These are phyloP conservation scores for Drosophila bifasciata DNA, from an alignment of 1,140 invertebrate species.

Conservation along the genomic window DNA sequence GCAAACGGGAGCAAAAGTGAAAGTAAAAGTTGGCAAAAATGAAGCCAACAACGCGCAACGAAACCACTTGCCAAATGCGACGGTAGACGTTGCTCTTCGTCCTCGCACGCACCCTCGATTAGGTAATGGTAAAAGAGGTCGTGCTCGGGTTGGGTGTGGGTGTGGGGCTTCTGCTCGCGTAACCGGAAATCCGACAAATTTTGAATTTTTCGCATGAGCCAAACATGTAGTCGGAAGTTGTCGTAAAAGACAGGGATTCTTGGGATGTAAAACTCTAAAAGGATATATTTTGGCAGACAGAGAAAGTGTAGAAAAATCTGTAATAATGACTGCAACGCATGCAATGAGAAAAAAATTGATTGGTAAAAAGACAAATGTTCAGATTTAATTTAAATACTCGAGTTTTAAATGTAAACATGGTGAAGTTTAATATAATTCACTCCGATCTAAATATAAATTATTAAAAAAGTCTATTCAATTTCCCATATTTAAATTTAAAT, in stretches of 20 bases:
- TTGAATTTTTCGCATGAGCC: constrained; percentile 69
- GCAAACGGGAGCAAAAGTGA: constrained; percentile 51
- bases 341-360: too few species aligned
- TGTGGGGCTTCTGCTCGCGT: constrained; percentile 36
- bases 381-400: too few species aligned
- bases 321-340: neutral
- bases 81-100: constrained; percentile 37
- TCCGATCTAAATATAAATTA: too few species aligned
- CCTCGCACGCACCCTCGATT: constrained; percentile 58
- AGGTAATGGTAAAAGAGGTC: constrained; percentile 6
- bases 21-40: constrained; percentile 51
- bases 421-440: too few species aligned
- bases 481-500: too few species aligned
- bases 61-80: constrained; percentile 60
- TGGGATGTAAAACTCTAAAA: neutral
- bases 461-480: too few species aligned
- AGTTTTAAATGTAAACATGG: too few species aligned
- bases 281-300: constrained; percentile 12
- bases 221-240: constrained; percentile 34
- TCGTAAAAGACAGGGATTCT: neutral
- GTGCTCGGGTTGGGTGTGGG: constrained; percentile 2
- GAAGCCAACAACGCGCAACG: constrained; percentile 57
- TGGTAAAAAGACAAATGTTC: too few species aligned
- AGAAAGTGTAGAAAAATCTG: neutral
- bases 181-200: constrained; percentile 76